phyloP scores from a whole-genome alignment of 30 jellyfish, hydroid and myxozoan genomes.

The Sanderia malayensis region DNA sequence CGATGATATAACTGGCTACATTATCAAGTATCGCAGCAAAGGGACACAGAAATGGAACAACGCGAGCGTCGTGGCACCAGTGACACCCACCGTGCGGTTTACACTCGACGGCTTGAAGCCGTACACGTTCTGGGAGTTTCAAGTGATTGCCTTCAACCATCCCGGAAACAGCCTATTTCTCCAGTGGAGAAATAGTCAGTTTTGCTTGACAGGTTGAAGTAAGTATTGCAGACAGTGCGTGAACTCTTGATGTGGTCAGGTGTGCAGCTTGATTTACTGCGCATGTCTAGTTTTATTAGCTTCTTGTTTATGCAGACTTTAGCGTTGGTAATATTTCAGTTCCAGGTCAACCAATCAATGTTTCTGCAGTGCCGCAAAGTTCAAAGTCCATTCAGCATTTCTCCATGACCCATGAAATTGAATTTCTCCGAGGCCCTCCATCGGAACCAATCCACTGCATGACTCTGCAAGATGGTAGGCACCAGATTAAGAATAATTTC shows the following conservation, averaged over 20 bases:
- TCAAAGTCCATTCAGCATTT: slow-evolving; percentile 66
- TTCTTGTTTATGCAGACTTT: no score
- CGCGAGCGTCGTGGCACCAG: no score
- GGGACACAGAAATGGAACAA: slow-evolving; percentile 53
- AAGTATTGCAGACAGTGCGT: no score
- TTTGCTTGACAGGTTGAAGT: no score
- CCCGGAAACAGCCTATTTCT: slow-evolving; percentile 44
- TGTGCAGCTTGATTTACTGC: no score
- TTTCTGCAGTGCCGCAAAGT: slow-evolving; percentile 27
- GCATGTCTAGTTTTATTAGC: no score
- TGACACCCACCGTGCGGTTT: no score
- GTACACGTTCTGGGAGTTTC: no score
- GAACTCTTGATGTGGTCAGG: no score
- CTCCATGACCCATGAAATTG: slow-evolving; percentile 67
- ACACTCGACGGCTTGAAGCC: no score
- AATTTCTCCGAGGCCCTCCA: slow-evolving; percentile 72
- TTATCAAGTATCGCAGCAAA: slow-evolving; percentile 29
- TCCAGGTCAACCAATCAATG: slow-evolving; percentile 49
- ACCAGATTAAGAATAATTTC: no score
- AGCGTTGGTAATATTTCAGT: no score
- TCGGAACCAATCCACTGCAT: slow-evolving; percentile 44
- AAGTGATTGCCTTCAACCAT: slow-evolving; percentile 43
- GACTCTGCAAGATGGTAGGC: slow-evolving; percentile 90
- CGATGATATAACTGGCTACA: slow-evolving; percentile 38
- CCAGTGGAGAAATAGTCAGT: slow-evolving; percentile 64